Base-by-base conservation (phyloP, 2,888 invertebrate genomes). In the Acanthopleura granulata region DNA sequence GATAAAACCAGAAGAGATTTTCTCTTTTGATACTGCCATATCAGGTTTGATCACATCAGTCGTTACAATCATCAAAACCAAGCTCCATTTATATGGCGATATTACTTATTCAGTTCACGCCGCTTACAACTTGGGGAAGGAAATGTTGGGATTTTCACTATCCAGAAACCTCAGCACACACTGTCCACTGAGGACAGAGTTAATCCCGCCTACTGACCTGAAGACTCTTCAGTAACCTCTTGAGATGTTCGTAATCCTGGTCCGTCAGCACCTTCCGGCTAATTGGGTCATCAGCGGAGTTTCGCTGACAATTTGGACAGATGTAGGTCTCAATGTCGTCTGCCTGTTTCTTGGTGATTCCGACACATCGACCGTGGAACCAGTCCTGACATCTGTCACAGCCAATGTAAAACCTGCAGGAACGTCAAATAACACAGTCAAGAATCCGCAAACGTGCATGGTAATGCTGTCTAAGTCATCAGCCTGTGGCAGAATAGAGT, bases 301-400 rank as follows among this genome's bases (percentile, higher is more conserved):
- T 95, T 83, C 95, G 93, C 90, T 97, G 96, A 91, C 99, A 99
- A 89, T 95, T 95, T 0, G 99, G 99, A 92, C 99, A 99, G 82
- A 97, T 94, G 88, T 99, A 99, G 86, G 97, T 97, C 87, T 97
- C 98, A 83, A 98, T 96, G 84, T 95, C 95, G 88, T 97, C 98
- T 90, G 90, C 90, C 76, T 90, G 90, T 62, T 80, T 83, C 83
- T 90, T 86, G 51, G 90, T 88, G 27, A 91, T 88, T 61, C 98
- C 98, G 69, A 99, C 98, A 91, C 99, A 99, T 76, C 96, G 93
- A 12, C 98, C 98, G 91, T 99, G 99, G 92, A 98, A 99, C 99
- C 99, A 99, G 91, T 97, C 98, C 91, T 98, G 97, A 91, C 99
- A 99, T 80, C 95, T 94, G 92, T 99, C 99, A 91, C 99, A 99